A percentile compares a stretch with the other conserved stretches of the same genome.
Conservation (phyloP, 1,140 invertebrate species). For the Drosophila ercepeae region DNA sequence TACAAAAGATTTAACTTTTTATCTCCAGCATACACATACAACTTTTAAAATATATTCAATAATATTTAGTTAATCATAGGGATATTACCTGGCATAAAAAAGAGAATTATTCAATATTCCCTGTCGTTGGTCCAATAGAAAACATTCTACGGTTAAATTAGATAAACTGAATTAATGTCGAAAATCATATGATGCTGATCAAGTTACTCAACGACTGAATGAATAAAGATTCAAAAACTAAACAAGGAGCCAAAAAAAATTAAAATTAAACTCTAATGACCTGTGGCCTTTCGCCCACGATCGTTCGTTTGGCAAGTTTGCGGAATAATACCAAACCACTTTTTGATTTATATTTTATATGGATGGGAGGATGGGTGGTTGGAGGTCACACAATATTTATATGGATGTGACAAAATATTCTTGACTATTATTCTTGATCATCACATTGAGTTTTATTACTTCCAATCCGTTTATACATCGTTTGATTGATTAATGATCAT, state of each 20-base stretch:
- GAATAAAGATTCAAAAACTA: conserved; percentile 36
- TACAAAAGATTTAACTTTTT: background rate
- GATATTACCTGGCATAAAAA: background rate
- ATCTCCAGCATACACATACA: background rate
- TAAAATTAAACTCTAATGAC: conserved; percentile 66
- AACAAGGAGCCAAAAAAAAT: conserved; percentile 27
- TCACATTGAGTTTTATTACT: background rate
- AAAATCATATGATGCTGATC: conserved; percentile 69
- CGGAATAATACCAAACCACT: conserved; percentile 23
- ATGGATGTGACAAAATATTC: background rate
- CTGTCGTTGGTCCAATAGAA: background rate
- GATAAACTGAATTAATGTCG: conserved; percentile 32
- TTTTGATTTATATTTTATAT: conserved; percentile 41
- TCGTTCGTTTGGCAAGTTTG: conserved; percentile 6
- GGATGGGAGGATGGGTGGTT: background rate
- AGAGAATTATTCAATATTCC: background rate
- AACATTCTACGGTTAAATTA: background rate
- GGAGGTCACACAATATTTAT: conserved; percentile 9
- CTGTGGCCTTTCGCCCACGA: conserved; percentile 22
- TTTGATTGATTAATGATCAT: background rate
- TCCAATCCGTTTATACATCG: background rate
- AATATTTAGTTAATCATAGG: background rate
- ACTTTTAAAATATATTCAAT: background rate
- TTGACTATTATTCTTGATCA: background rate
- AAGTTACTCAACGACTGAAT: no score